Percentiles rank a stretch among this genome's conserved stretches.
These are phyloP conservation scores for Actenoides lindsayi DNA, from an alignment of 2,113 vertebrate species.

Conservation along the genomic window DNA sequence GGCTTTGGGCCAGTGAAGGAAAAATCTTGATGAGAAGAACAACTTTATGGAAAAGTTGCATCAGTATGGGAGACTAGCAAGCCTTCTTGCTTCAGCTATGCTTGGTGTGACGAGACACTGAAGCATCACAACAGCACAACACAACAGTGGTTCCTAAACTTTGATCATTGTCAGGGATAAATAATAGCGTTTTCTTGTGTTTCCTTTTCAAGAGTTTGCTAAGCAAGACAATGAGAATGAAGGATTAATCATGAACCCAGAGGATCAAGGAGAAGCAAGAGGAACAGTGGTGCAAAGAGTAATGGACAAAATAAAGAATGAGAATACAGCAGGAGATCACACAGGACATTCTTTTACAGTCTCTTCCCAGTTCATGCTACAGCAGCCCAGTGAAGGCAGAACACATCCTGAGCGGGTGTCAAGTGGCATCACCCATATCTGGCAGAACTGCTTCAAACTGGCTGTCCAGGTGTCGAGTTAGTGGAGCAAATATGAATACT, in stretches of 20 bases:
- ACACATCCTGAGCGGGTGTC: not conserved
- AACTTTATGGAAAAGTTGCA: not conserved
- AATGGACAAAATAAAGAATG: not conserved
- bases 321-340: not conserved
- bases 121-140: not conserved
- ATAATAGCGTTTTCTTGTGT: not conserved
- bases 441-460: not conserved
- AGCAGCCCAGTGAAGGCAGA: not conserved
- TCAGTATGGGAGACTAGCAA: not conserved
- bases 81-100: not conserved
- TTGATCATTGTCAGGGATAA: not conserved
- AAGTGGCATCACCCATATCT: not conserved
- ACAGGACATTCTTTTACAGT: rapidly evolving
- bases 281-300: not conserved
- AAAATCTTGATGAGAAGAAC: not conserved
- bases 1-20: not conserved
- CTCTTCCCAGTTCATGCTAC: not conserved
- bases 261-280: not conserved
- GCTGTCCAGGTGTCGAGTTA: not conserved
- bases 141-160: not conserved
- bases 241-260: not conserved
- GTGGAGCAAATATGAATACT: not conserved
- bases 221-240: not conserved
- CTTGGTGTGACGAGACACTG: not conserved
- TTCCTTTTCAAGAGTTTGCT: not conserved